Evolutionary conservation across 2,888 invertebrate species (phyloP).

Genomic region (Apamea sordens): DNA sequence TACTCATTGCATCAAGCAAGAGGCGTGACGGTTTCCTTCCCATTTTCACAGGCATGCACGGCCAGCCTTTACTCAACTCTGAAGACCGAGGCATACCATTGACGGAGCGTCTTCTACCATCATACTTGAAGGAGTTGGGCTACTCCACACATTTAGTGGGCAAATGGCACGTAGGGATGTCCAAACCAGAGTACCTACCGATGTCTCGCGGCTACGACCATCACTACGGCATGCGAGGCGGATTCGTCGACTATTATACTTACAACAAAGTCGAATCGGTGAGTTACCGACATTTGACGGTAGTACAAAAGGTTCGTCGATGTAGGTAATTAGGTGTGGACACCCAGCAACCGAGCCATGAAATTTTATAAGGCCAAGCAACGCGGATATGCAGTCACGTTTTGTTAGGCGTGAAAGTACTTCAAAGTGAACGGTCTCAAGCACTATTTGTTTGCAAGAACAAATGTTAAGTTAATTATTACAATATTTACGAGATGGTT

Average conservation of each 20-base stretch:
- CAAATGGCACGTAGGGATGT: constrained; percentile 97
- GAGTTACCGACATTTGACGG: constrained; percentile 65
- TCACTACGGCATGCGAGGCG: constrained; percentile 95
- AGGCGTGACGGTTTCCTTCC: constrained; percentile 10
- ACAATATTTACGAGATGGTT: constrained; percentile 23
- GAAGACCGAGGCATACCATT: constrained; percentile 87
- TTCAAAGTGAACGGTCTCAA: constrained; percentile 52
- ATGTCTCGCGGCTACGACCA: constrained; percentile 94
- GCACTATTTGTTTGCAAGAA: constrained; percentile 47
- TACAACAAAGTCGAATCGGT: constrained; percentile 85
- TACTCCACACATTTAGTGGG: constrained; percentile 96
- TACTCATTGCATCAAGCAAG: constrained; percentile 10
- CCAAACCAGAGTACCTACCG: constrained; percentile 92
- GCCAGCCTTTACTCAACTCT: constrained; percentile 82
- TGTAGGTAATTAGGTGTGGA: constrained; percentile 56
- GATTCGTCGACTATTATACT: constrained; percentile 93
- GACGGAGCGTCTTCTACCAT: constrained; percentile 90
- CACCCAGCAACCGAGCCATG: constrained; percentile 55
- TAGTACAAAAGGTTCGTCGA: constrained; percentile 35
- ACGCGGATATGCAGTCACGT: constrained; percentile 63
- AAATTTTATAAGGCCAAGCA: constrained; percentile 62
- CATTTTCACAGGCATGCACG: constrained; percentile 84
- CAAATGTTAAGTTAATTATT: constrained; percentile 24
- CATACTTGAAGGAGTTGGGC: constrained; percentile 92
- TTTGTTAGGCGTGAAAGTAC: constrained; percentile 63